Base-by-base conservation (phyloP, 2,113 vertebrate genomes). In the Thymallus thymallus region DNA sequence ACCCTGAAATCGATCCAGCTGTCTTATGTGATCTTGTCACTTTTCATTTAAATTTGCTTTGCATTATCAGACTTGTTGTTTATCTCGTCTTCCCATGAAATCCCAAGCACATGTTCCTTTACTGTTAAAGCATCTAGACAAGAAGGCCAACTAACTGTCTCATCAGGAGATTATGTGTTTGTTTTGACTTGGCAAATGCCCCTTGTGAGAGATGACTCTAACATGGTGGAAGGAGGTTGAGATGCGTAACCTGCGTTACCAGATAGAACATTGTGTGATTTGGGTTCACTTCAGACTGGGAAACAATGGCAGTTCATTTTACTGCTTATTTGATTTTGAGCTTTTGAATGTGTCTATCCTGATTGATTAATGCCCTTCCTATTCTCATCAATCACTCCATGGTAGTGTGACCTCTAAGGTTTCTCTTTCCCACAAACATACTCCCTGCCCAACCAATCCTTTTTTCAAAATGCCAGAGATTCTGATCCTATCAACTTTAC, bases 401-500 rank as follows among this genome's bases (percentile, higher is more conserved):
- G 22, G 60, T 2, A 69, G 67, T 29, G 23, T 46, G 6, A 65
- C 18, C 22, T 63, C 24, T 6, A 22, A 4, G 6, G 63, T n/a
- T 55, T 71, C 56, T 69, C 48, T 72, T 62, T 72, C 55, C 75
- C n/a, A 55, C 16, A 20, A 26, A 60, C 32, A 41, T 73, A 48
- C 67, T 78, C 26, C 3, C 41, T 56, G 3, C 6, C 46, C 35
- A 79, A 16, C 55, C 22, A 45, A 70, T 58, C 76, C 68, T 72
- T 75, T 66, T 20, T 48, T 66, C 58, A 76, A 77, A 83, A 87
- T 82, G 82, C 83, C 82, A 77, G 58, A 83, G 85, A 91, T 89
- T 89, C 82, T 85, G 91, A 92, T 92, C 86, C 82, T 91, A 90
- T 93, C 90, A 69, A 64, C 22, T 73, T 72, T 72, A 73, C 83